A percentile compares a stretch with the other conserved stretches of the same genome.
phyloP scores from a whole-genome alignment of 1,140 invertebrate species.

The Venturia canescens region DNA sequence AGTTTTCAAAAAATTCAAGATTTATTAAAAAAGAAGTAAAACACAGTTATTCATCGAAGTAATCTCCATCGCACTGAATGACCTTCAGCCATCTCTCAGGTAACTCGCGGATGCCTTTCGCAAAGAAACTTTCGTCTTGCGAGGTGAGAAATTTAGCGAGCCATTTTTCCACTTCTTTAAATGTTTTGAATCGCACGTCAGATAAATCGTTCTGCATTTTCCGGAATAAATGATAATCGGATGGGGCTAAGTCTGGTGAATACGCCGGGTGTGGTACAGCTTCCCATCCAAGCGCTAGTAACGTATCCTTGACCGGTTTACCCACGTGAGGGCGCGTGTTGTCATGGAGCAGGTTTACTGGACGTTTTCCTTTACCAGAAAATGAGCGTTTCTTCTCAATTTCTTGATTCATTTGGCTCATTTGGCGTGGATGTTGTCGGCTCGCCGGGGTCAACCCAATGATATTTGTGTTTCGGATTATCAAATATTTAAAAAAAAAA shows the following conservation, averaged over 20 bases:
- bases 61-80: slow-evolving; percentile 47
- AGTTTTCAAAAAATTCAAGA: neutral
- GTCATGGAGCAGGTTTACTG: too few relatives aligned
- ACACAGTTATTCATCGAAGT: slow-evolving; percentile 37
- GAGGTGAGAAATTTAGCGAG: slow-evolving; percentile 49
- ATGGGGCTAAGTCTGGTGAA: slow-evolving; percentile 43
- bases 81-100: slow-evolving; percentile 52
- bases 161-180: slow-evolving; percentile 40
- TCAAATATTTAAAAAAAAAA: too few relatives aligned
- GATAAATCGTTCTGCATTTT: slow-evolving; percentile 25
- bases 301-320: slow-evolving; percentile 19
- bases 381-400: too few relatives aligned
- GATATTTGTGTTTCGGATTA: too few relatives aligned
- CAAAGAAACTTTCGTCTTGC: slow-evolving; percentile 50
- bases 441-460: too few relatives aligned
- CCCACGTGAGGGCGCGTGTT: neutral
- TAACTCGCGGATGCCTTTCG: slow-evolving; percentile 50
- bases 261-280: slow-evolving; percentile 19
- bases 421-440: too few relatives aligned
- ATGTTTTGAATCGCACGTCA: slow-evolving; percentile 25
- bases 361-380: too few relatives aligned
- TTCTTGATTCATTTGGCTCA: too few relatives aligned
- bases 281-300: slow-evolving; percentile 1
- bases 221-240: slow-evolving; percentile 39
- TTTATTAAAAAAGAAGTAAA: neutral